Evolutionary conservation across 2,888 invertebrate genomes (phyloP), one percentile per base, ranked within the genome.

Genomic region (Phyllotreta cruciferae): DNA sequence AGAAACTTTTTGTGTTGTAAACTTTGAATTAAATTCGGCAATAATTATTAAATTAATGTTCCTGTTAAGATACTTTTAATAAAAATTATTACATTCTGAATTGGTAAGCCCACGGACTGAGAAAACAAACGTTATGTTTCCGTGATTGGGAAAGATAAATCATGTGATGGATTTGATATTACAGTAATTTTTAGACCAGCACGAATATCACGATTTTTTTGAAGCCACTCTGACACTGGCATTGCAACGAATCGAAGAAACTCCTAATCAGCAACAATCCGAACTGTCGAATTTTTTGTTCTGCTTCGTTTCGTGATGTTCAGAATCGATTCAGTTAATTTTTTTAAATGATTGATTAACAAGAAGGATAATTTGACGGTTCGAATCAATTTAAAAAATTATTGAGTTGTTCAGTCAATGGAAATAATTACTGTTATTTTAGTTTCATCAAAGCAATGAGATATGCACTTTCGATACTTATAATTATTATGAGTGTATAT

Each of bases 151-250:
- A 62, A 49, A 58, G 56, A 69, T 69, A 69, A 69, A 66, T 69
- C 68, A 66, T 55, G 42, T 62, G 66, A 65, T 62, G 66, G 44
- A 55, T 61, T 54, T 47, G 52, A 63, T 66, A 66, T 69, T 63
- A 66, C 68, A 49, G 68, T 69, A 69, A 69, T 69, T 66, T 66
- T 60, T 56, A 55, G 60, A 54, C 63, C 61, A 63, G 62, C 68
- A 66, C 63, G 64, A 65, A 63, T 49, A 63, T 69, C 68, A 69
- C 68, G 68, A 60, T 66, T 64, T 66, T 41, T 42, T 6, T 49
- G 50, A 49, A 6, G 47, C 47, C 13, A 13, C 14, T 13, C 13
- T 47, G 47, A 24, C 24, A 24, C 24, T 24, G 24, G 24, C 47
- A 47, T 9, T 47, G 24, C 47, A 14, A 13, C 14, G 47, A 47